Conservation (phyloP, 2,113 vertebrate genomes). For the Muntiacus reevesi region DNA sequence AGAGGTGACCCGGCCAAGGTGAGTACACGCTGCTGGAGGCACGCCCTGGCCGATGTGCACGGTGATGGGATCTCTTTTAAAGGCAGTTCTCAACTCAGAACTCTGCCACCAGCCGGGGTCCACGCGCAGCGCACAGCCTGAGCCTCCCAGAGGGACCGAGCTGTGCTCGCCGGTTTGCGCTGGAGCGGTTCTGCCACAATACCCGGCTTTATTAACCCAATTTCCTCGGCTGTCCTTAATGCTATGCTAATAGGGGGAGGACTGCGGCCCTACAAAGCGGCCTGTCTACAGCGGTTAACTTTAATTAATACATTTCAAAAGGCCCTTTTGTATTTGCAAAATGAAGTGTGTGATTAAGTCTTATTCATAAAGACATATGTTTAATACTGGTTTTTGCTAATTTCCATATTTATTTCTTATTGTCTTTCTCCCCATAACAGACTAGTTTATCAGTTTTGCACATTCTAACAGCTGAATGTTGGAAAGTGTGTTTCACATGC, state of each 20-base stretch:
- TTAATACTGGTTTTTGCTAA: conserved; percentile 63
- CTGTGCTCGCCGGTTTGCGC: conserved; percentile 86
- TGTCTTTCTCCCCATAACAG: not conserved
- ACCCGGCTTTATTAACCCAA: conserved; percentile 88
- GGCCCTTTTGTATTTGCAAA: conserved; percentile 76
- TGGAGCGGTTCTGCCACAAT: conserved; percentile 73
- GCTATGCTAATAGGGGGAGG: conserved; percentile 79
- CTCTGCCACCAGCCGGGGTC: conserved; percentile 59
- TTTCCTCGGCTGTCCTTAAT: conserved; percentile 85
- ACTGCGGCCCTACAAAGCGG: conserved; percentile 28
- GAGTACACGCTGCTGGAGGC: not conserved
- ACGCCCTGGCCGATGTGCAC: not conserved
- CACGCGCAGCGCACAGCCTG: conserved; percentile 71
- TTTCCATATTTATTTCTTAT: conserved; percentile 67
- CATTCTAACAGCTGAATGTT: not conserved
- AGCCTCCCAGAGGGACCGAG: conserved; percentile 78
- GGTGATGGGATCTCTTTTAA: not conserved
- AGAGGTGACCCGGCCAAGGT: not conserved
- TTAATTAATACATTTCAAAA: conserved; percentile 76
- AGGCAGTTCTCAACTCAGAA: not conserved
- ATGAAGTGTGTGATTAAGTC: conserved; percentile 69
- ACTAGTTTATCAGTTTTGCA: not conserved
- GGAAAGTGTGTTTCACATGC: not conserved
- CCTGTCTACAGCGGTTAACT: conserved; percentile 71
- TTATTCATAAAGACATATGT: conserved; percentile 61